Evolutionary conservation across 2,888 invertebrate genomes (phyloP), one percentile per base, ranked within the genome.

Genomic region (Zaprionus obscuricornis): DNA sequence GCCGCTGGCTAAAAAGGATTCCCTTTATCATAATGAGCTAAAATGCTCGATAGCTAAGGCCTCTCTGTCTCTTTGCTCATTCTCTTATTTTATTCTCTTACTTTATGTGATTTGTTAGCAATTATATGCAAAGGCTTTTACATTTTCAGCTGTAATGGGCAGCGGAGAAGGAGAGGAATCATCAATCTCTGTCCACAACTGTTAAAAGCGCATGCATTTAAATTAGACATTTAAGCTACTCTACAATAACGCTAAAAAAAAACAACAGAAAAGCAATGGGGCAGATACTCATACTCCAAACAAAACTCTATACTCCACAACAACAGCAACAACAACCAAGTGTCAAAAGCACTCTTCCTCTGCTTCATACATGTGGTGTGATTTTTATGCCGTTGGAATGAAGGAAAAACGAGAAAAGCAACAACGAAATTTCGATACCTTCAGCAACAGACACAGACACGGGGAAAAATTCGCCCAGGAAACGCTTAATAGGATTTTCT

Each of bases 131-230:
- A 54, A 46, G 26, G 27, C 34, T 20, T 8, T 34, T 10, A 11
- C 33, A n/a, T n/a, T n/a, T n/a, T n/a, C n/a, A n/a, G n/a, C n/a
- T n/a, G n/a, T n/a, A n/a, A n/a, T n/a, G n/a, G n/a, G n/a, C 18
- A 2, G 31, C 13, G 13, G 5, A 11, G 31, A 29, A 17, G 4
- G n/a, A 76, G 77, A 77, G 68, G 63, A 74, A 83, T 87, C 87
- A 87, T 88, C 88, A 87, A 87, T 87, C 88, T 87, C 86, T 88
- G 87, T 88, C 85, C 56, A 64, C 70, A 59, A 59, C 79, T 82
- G 79, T 85, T 82, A 83, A 87, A 81, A 86, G 77, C 81, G 84
- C 87, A 88, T 88, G 88, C 88, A 88, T 88, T 87, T 88, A 88
- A 88, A 88, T 88, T 88, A 88, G 86, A 88, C 88, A 88, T 88